Evolutionary conservation across 2,797 vertebrate species (phyloP).

Genomic region (Protosalanx chinensis): DNA sequence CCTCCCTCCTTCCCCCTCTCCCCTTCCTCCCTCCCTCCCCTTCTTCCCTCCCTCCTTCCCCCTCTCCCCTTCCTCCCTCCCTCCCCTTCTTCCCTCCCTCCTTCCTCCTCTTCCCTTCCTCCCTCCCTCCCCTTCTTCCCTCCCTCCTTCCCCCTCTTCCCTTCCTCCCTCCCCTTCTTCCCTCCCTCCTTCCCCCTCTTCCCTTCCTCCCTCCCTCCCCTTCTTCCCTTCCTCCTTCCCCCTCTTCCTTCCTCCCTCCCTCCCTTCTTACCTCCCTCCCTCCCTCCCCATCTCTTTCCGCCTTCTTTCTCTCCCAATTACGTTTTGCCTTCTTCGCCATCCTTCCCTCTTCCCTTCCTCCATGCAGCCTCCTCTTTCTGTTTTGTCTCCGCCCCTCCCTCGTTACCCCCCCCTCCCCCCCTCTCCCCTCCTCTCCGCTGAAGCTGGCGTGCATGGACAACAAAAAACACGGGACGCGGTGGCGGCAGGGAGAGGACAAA

Average conservation of each 20-base stretch:
- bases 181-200: not conserved
- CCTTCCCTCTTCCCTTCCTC: not conserved
- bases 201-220: not conserved
- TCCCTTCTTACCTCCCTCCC: not conserved
- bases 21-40: not conserved
- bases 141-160: not conserved
- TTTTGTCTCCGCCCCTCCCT: too few relatives aligned
- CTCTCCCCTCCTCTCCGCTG: not conserved
- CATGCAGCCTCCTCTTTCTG: not conserved
- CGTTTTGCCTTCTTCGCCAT: too few relatives aligned
- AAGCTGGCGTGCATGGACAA: too few relatives aligned
- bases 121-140: not conserved
- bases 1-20: not conserved
- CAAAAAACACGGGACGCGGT: too few relatives aligned
- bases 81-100: not conserved
- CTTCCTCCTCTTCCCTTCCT: not conserved
- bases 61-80: not conserved
- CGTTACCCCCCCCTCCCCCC: not conserved
- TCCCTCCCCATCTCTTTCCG: not conserved
- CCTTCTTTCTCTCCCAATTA: too few relatives aligned
- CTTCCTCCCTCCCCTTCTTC: not conserved
- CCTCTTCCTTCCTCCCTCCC: too few relatives aligned
- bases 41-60: not conserved
- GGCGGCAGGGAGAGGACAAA: too few relatives aligned
- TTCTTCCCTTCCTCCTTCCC: not conserved